Percentiles rank a stretch among this genome's conserved stretches.
Conservation (phyloP, 2,888 invertebrate genomes). For the Halocaridina rubra region DNA sequence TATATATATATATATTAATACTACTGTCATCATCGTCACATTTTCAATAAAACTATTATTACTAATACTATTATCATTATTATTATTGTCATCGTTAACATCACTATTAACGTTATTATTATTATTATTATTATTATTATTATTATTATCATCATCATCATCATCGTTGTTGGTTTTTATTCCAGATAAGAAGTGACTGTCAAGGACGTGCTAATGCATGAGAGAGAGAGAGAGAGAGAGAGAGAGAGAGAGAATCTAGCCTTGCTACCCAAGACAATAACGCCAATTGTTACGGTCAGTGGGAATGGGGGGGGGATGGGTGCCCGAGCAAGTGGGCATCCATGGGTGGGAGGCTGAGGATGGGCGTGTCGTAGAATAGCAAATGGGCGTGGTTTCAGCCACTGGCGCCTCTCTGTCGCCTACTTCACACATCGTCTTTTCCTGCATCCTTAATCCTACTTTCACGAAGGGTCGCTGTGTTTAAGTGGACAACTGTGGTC, state of each 20-base stretch:
- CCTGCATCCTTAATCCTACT: too few species aligned
- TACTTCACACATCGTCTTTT: not conserved
- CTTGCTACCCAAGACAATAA: not conserved
- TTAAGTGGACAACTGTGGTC: too few species aligned
- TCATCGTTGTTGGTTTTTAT: too few species aligned
- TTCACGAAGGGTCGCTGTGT: too few species aligned
- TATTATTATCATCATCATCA: not conserved
- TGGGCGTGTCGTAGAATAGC: conserved; percentile 33
- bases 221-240: not conserved
- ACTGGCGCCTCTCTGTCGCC: not conserved
- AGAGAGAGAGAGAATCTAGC: not conserved
- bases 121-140: not conserved
- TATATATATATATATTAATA: too few species aligned
- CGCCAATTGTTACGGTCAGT: not conserved
- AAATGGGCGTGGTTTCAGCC: not conserved
- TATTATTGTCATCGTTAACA: too few species aligned
- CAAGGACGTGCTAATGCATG: not conserved
- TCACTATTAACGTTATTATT: not conserved
- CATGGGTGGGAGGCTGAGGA: not conserved
- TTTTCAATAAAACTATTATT: not conserved
- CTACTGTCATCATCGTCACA: not conserved
- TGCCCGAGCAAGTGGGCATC: too few species aligned
- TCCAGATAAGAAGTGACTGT: too few species aligned
- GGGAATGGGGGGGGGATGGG: not conserved
- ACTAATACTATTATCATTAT: too few species aligned